Conservation (phyloP, 2,888 invertebrate species). For the Drosophila antonietae region DNA sequence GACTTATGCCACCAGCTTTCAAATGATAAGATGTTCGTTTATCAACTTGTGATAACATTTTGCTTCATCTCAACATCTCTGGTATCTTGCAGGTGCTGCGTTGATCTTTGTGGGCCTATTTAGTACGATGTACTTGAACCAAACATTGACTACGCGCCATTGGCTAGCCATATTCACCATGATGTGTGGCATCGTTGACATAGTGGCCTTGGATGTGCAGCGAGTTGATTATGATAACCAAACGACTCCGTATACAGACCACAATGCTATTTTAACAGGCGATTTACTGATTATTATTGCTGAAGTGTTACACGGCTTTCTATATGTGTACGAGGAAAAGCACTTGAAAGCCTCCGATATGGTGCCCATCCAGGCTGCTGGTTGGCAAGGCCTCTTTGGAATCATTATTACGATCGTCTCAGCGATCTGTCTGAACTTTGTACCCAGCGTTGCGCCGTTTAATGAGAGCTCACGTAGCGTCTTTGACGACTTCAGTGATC, state of each 20-base stretch:
- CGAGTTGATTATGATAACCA: conserved; percentile 78
- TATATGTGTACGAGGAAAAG: conserved; percentile 98
- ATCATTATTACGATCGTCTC: conserved; percentile 87
- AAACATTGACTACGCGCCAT: conserved; percentile 88
- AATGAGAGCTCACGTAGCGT: conserved; percentile 90
- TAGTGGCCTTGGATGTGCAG: conserved; percentile 89
- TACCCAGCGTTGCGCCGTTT: conserved; percentile 91
- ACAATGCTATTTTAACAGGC: conserved; percentile 92
- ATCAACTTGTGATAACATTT: conserved; percentile 3
- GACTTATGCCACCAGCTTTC: conserved; percentile 97
- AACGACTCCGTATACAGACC: conserved; percentile 56
- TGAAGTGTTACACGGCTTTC: conserved; percentile 93
- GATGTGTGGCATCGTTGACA: conserved; percentile 89
- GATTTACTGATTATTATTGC: conserved; percentile 91
- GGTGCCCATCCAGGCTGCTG: conserved; percentile 95
- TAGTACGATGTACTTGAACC: conserved; percentile 92
- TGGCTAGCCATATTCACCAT: conserved; percentile 92
- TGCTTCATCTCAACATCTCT: background rate
- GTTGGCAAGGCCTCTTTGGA: conserved; percentile 96
- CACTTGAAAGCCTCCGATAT: conserved; percentile 93
- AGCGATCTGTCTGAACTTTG: conserved; percentile 92
- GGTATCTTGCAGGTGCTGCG: conserved; percentile 88
- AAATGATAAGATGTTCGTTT: conserved; percentile 93
- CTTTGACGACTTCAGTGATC: conserved; percentile 94
- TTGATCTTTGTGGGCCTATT: conserved; percentile 95